Evolutionary conservation across 1,140 invertebrate genomes (phyloP), one percentile per base, ranked within the genome.

Genomic region (Thrips palmi): DNA sequence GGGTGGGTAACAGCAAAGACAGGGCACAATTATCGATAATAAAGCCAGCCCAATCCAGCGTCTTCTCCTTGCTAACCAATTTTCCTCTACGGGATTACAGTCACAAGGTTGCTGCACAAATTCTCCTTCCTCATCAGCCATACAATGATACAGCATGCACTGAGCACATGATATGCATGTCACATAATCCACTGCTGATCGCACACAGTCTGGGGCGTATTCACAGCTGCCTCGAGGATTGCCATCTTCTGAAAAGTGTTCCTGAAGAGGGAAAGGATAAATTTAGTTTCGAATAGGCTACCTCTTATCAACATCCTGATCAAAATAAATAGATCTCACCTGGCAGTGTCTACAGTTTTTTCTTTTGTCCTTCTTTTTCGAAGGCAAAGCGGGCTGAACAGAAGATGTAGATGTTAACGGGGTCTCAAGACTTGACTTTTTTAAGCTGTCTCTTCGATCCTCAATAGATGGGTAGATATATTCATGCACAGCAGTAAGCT

Each of bases 61-160:
- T 49, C 62, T 54, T n/a, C n/a, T n/a, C 42, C 65, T 52, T 22
- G 63, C 58, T 49, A 69, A 73, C 47, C 65, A 64, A 24, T 63
- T 63, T 41, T 67, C 65, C 56, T 65, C 66, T 0, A 54, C 47
- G 17, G 57, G 52, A 7, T 51, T 65, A 53, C 77, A 80, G 21
- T 74, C 70, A 65, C 84, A 89, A 14, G 84, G 82, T 57, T 82
- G 79, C 48, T 71, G 68, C 14, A 68, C 67, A 55, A 77, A 77
- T 52, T 87, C 83, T 8, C 72, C 71, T 52, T 88, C 83, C 2
- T 74, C 66, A 55, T 91, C 86, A 27, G 78, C 72, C 69, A 87
- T 79, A 53, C 87, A 92, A 61, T 92, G 87, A 60, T 92, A 93
- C 45, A 91, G 65, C 69, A 92, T 75, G 49, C 84, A 82, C 54